A percentile compares a stretch with the other conserved stretches of the same genome.
These are phyloP conservation scores for Eulemur macaco DNA, from an alignment of 2,113 vertebrate genomes.

Conservation along the genomic window DNA sequence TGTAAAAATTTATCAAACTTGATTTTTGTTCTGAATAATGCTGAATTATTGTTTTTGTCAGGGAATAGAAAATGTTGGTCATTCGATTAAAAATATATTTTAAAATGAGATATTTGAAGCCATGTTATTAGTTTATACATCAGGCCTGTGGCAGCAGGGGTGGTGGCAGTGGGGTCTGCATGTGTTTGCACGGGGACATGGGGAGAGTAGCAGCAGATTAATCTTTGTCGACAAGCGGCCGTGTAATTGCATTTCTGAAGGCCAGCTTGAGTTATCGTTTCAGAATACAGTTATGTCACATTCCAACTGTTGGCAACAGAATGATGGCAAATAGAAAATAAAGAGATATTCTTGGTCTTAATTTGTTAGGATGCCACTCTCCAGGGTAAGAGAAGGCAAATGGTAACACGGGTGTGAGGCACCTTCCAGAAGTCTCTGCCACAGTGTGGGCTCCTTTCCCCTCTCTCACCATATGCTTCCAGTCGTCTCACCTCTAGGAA, in stretches of 20 bases:
- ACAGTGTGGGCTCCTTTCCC: rapidly evolving
- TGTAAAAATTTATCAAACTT: neutral
- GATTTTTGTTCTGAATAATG: neutral
- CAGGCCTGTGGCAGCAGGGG: neutral
- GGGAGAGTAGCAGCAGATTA: rapidly evolving
- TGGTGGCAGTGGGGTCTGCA: no score
- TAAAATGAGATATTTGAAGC: neutral
- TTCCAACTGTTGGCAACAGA: neutral
- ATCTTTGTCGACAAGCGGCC: neutral
- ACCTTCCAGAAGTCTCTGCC: neutral
- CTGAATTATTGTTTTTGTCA: neutral
- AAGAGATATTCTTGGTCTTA: neutral
- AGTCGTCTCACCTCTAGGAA: neutral
- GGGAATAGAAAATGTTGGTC: neutral
- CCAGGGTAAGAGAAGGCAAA: neutral
- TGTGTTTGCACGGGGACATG: rapidly evolving
- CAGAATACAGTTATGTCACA: neutral
- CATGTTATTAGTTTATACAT: rapidly evolving
- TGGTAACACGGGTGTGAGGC: rapidly evolving
- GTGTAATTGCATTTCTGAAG: neutral
- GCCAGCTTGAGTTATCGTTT: neutral
- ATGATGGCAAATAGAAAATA: neutral
- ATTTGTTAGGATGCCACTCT: neutral
- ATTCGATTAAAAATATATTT: neutral
- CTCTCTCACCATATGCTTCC: neutral